A percentile compares a stretch with the other conserved stretches of the same genome.
Conservation (phyloP, 1,140 invertebrate genomes). For the Conopomorpha cramerella region DNA sequence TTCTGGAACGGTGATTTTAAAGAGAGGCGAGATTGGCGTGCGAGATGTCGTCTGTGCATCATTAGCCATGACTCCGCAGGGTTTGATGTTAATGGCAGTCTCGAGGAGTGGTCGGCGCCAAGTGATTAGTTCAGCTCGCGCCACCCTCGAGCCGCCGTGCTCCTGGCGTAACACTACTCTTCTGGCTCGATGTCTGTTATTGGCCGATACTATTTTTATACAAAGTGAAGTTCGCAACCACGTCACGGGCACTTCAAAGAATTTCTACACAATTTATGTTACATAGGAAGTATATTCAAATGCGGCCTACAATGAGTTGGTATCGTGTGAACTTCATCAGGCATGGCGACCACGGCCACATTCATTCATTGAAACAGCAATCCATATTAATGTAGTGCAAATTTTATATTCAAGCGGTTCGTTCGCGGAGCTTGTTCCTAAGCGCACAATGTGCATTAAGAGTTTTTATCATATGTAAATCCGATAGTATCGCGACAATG, state of each 20-base stretch:
- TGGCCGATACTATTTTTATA: slow-evolving; percentile 45
- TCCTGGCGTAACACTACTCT: too few relatives aligned
- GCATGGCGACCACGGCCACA: slow-evolving; percentile 48
- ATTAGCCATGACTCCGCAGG: too few relatives aligned
- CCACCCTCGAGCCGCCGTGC: too few relatives aligned
- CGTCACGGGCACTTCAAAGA: slow-evolving; percentile 47
- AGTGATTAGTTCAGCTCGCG: too few relatives aligned
- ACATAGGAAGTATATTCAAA: slow-evolving; percentile 58
- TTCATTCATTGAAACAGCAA: slow-evolving; percentile 59
- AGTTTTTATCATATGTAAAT: slow-evolving; percentile 42
- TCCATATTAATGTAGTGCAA: slow-evolving; percentile 59
- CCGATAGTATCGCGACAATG: slow-evolving; percentile 38
- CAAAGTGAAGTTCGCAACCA: slow-evolving; percentile 26
- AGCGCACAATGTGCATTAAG: slow-evolving; percentile 52
- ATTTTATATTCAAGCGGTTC: slow-evolving; percentile 57
- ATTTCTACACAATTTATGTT: slow-evolving; percentile 50
- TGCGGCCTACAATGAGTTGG: slow-evolving; percentile 50
- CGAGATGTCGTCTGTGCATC: too few relatives aligned
- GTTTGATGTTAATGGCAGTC: too few relatives aligned
- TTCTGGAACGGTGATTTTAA: too few relatives aligned
- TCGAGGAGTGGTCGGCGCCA: too few relatives aligned
- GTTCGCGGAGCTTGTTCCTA: slow-evolving; percentile 44
- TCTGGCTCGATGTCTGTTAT: slow-evolving; percentile 29
- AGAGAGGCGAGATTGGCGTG: too few relatives aligned
- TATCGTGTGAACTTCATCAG: slow-evolving; percentile 56